Base-by-base conservation (phyloP, 1,140 invertebrate genomes). In the Aphaenogaster ashmeadi region DNA sequence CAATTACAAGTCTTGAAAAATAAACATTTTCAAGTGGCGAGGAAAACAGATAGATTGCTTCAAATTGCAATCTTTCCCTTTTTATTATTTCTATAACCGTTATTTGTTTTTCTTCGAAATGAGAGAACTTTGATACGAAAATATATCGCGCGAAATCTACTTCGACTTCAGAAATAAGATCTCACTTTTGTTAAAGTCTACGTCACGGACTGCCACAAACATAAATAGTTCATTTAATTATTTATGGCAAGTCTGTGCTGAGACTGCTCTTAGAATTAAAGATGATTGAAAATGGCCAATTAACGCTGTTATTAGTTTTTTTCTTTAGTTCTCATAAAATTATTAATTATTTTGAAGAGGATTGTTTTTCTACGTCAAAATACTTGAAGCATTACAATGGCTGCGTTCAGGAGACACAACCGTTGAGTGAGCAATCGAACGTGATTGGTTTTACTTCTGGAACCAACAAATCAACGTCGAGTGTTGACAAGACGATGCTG, bases 21-120 rank as follows among this genome's bases (percentile, higher is more conserved):
- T 15, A 74, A 83, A 72, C 13, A 56, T 60, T 58, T 74, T n/a
- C 47, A 52, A 7, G 2, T 5, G 27, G 13, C 18, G 11, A 60
- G 44, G 1, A n/a, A 41, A 52, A 83, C 18, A 21, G 21, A 44
- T 71, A 44, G 11, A 56, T 15, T 33, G 27, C 13, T 44, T 4
- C 21, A 36, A 83, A 58, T n/a, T 58, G 27, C 13, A 83, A 83
- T 50, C n/a, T 44, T 58, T 58, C 3, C 15, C 4, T 62, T 60
- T 81, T 72, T 58, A 44, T 60, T 58, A 47, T 74, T 58, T 72
- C 27, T 58, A 8, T 83, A 44, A 44, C 33, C 2, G 5, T 9
- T 56, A 21, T 15, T 56, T 69, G 21, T 72, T 72, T 74, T 72
- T 47, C 1, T 15, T 52, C 2, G 18, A 18, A 36, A 36, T 52